A percentile compares a stretch with the other conserved stretches of the same genome.
Evolutionary conservation across 2,797 vertebrate genomes (phyloP).

Genomic region (Alauda arvensis): DNA sequence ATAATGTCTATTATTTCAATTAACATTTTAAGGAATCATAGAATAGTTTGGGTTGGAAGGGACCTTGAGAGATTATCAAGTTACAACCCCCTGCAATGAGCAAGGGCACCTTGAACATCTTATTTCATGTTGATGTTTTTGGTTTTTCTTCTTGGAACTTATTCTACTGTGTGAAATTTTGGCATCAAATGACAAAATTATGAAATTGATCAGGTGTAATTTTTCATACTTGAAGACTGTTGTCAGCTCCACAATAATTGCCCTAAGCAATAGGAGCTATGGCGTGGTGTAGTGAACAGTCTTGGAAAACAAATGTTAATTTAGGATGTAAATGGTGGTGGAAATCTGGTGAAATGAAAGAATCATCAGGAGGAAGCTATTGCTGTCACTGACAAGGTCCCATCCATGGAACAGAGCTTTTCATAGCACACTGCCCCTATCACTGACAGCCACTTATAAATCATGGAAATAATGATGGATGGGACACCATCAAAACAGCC

Average conservation of each 20-base stretch:
- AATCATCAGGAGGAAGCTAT: background rate
- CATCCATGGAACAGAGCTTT: background rate
- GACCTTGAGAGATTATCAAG: background rate
- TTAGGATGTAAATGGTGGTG: background rate
- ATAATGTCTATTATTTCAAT: background rate
- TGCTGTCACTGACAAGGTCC: background rate
- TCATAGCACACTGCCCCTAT: background rate
- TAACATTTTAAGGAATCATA: background rate
- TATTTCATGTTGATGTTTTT: background rate
- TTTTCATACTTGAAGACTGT: background rate
- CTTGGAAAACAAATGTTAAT: background rate
- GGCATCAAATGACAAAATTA: background rate
- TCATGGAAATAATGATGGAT: background rate
- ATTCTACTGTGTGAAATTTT: background rate
- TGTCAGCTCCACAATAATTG: background rate
- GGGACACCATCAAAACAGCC: background rate
- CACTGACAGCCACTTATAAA: background rate
- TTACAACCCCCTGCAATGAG: background rate
- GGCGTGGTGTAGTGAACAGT: background rate
- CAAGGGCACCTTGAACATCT: background rate
- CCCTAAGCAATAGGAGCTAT: background rate
- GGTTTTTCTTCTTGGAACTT: background rate
- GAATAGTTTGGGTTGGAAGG: background rate
- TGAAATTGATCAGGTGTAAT: background rate
- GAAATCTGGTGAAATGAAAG: background rate